Base-by-base conservation (phyloP, 2,888 invertebrate genomes). In the Caenorhabditis sp. region DNA sequence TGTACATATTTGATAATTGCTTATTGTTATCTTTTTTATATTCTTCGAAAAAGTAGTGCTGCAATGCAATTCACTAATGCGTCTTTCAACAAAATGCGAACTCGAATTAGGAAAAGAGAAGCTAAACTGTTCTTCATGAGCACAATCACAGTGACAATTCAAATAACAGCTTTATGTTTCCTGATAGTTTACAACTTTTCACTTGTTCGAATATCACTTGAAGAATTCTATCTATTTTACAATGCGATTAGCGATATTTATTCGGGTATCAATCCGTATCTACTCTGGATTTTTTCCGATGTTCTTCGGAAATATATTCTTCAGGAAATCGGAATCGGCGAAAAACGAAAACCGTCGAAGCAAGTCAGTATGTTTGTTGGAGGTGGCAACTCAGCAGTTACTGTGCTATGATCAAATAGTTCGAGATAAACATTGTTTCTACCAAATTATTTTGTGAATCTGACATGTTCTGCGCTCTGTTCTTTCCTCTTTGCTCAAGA, bases 11-110 rank as follows among this genome's bases (percentile, higher is more conserved):
- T 58, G 14, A 19, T 58, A 5, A 36, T 36, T 10, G 57, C 57
- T 19, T 58, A 58, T 36, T 58, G 57, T 58, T 58, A 58, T 36
- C 17, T 58, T 27, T 58, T 58, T 14, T 14, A 58, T 21, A 19
- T 36, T n/a, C 36, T 58, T 5, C 31, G 19, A 3, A 36, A 58
- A n/a, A 58, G 57, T 19, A 51, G 23, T 21, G 6, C 8, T 2
- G 23, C 51, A 4, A 51, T 19, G 19, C 6, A 19, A 51, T 10
- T 17, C 36, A 17, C 26, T 2, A 58, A 31, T 19, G 8, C 51
- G 23, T 17, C 6, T 21, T 23, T 51, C 5, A 21, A 1, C 8
- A 43, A 43, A 43, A 43, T 43, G 43, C 43, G 43, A 43, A 43
- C 6, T 43, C 43, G 43, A 43, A 43, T 43, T 43, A 10, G 43